phyloP scores from a whole-genome alignment of 2,113 vertebrate species.

The Ochotona princeps region DNA sequence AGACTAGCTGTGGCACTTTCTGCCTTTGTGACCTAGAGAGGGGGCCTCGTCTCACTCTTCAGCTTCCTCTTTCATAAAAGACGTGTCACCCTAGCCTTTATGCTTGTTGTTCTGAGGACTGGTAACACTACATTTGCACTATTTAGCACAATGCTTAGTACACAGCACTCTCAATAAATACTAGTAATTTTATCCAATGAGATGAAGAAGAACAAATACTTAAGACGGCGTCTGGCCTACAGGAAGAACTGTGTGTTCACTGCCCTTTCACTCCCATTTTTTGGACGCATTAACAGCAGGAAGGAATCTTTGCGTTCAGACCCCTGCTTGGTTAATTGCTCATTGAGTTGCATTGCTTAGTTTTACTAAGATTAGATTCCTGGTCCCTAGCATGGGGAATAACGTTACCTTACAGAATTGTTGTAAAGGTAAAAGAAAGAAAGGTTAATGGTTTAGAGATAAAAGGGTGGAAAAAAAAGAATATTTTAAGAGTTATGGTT shows the following conservation, averaged over 20 bases:
- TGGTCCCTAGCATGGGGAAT: neutral
- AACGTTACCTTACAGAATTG: neutral
- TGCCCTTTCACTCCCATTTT: neutral
- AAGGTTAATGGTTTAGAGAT: neutral
- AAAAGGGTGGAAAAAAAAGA: too few species aligned
- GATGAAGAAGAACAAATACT: slow-evolving; percentile 5
- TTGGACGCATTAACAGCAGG: neutral
- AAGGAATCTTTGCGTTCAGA: neutral
- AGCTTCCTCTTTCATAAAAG: neutral
- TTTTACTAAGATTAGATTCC: slow-evolving; percentile 29
- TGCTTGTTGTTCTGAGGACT: neutral
- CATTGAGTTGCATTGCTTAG: neutral
- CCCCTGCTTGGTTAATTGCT: neutral
- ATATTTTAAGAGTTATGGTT: neutral
- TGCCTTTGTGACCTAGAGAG: neutral
- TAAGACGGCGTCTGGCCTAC: neutral
- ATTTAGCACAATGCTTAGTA: neutral
- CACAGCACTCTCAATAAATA: slow-evolving; percentile 41
- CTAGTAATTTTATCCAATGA: neutral
- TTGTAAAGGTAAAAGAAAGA: neutral
- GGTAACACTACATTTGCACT: neutral
- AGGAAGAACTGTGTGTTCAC: neutral
- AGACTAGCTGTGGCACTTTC: neutral
- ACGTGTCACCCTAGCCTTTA: neutral
- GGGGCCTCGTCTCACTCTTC: neutral